Conservation (phyloP, 2,113 vertebrate species). For the Azemiops feae region DNA sequence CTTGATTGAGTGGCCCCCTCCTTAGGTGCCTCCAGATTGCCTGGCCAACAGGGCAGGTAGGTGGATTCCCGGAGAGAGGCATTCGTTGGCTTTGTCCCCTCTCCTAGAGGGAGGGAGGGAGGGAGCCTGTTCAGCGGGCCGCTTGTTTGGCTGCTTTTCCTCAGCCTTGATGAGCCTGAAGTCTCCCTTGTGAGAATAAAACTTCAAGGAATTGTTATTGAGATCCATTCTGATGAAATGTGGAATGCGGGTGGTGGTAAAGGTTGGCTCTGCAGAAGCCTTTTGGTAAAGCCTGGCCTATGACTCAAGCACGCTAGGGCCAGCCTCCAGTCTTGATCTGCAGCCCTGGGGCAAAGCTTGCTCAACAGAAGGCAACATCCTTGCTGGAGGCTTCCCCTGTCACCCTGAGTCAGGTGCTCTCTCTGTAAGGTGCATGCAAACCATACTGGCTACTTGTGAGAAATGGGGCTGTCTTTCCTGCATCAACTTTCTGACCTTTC, state of each 20-base stretch:
- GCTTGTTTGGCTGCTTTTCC: slow-evolving; percentile 32
- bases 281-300: slow-evolving; percentile 13
- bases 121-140: background rate
- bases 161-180: slow-evolving; percentile 47
- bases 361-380: background rate
- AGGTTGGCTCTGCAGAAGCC: slow-evolving; percentile 52
- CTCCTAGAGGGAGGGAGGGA: background rate
- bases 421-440: background rate
- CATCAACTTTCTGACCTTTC: background rate
- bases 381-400: background rate
- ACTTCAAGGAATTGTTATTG: slow-evolving; percentile 65
- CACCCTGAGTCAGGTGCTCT: background rate
- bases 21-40: too few relatives aligned
- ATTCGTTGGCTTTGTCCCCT: background rate
- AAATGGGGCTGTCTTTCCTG: background rate
- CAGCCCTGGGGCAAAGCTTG: background rate
- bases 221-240: slow-evolving; percentile 61
- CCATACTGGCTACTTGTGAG: background rate
- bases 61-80: too few relatives aligned
- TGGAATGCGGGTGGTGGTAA: slow-evolving; percentile 48
- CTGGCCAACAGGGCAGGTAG: too few relatives aligned
- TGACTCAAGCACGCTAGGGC: too few relatives aligned
- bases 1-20: background rate
- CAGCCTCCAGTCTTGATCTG: background rate
- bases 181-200: slow-evolving; percentile 57